phyloP scores from a whole-genome alignment of 2,888 invertebrate species.

The Volucella inanis region DNA sequence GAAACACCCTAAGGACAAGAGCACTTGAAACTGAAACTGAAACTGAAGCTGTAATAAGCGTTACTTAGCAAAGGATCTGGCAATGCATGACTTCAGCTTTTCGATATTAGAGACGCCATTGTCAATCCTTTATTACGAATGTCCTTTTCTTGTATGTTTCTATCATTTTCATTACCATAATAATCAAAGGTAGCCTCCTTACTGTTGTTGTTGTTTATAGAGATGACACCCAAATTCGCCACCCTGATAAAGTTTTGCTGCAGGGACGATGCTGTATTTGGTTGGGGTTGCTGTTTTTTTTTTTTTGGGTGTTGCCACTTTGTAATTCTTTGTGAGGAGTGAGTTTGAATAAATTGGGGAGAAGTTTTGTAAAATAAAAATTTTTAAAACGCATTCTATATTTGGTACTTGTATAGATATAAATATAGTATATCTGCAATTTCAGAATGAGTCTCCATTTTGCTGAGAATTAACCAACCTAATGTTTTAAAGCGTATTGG shows the following conservation, averaged over 20 bases:
- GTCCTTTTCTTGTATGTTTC: conserved; percentile 49
- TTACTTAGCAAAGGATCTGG: conserved; percentile 47
- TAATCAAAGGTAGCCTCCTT: conserved; percentile 43
- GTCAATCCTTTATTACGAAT: conserved; percentile 39
- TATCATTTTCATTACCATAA: conserved; percentile 65
- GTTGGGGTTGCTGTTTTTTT: too few species aligned
- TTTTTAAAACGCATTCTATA: too few species aligned
- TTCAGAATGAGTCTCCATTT: too few species aligned
- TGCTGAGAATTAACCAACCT: too few species aligned
- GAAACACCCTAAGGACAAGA: conserved; percentile 15
- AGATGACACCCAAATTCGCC: neutral
- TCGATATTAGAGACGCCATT: conserved; percentile 57
- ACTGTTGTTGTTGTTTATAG: conserved; percentile 16
- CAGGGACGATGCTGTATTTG: neutral
- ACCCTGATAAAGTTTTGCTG: neutral
- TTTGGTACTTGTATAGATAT: too few species aligned
- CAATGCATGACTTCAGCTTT: conserved; percentile 64
- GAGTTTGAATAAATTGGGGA: too few species aligned
- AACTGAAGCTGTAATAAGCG: conserved; percentile 26
- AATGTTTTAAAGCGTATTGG: too few species aligned
- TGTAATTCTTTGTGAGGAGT: too few species aligned
- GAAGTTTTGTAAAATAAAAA: too few species aligned
- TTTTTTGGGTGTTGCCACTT: too few species aligned
- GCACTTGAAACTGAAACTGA: neutral
- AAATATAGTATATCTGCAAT: too few species aligned